Conservation (phyloP, 2,797 vertebrate genomes). For the Selene dorsalis region DNA sequence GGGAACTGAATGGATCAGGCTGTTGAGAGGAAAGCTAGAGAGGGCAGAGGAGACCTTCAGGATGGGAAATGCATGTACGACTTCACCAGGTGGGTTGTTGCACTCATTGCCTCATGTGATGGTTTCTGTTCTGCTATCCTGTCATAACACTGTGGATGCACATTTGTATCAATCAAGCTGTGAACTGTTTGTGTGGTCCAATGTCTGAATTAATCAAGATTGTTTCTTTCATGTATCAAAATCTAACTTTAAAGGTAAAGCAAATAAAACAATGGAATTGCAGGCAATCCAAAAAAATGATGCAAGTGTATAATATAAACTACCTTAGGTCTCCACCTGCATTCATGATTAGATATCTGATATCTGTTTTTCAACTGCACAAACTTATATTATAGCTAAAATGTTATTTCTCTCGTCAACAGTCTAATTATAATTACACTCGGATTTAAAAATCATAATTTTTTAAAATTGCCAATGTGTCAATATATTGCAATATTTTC, state of each 20-base stretch:
- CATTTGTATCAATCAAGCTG: neutral
- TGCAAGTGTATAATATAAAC: neutral
- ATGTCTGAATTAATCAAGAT: neutral
- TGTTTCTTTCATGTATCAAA: too few species aligned
- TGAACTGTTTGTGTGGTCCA: neutral
- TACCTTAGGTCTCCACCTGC: neutral
- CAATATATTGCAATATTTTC: neutral
- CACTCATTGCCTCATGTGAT: conserved; percentile 15
- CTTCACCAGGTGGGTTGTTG: conserved; percentile 80
- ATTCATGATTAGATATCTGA: neutral
- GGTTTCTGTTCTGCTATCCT: neutral
- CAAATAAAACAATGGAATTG: neutral
- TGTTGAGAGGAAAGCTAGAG: conserved; percentile 56
- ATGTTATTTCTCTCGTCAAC: neutral
- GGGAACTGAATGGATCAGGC: conserved; percentile 49
- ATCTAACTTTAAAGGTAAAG: neutral
- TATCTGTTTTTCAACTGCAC: too few species aligned
- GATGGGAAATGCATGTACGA: conserved; percentile 68
- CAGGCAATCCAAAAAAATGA: neutral
- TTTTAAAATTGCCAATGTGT: neutral
- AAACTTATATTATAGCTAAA: neutral
- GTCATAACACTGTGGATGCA: neutral
- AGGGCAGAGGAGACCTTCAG: conserved; percentile 64
- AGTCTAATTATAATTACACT: neutral
- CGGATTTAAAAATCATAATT: neutral